phyloP scores from a whole-genome alignment of 2,113 vertebrate species.

The Macquaria ambigua region DNA sequence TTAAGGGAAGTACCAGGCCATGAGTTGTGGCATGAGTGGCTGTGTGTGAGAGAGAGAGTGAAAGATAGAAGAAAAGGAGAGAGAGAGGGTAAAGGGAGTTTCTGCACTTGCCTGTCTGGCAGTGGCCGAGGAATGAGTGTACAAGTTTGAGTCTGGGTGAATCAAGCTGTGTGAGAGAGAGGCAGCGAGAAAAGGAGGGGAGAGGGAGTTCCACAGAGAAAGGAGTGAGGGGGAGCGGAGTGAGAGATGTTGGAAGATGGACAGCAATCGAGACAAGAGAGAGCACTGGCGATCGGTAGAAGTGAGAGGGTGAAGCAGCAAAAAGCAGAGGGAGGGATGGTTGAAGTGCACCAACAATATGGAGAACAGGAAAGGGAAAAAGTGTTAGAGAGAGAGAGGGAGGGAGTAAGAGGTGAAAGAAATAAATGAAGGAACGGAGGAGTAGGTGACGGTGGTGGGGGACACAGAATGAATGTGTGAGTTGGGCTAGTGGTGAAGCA shows the following conservation, averaged over 20 bases:
- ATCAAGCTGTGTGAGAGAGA: conserved; percentile 51
- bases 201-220: conserved; percentile 53
- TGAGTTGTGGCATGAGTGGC: conserved; percentile 34
- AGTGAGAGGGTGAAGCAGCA: conserved; percentile 35
- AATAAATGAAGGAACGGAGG: conserved; percentile 59
- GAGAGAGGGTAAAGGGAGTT: conserved; percentile 50
- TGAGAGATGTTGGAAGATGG: conserved; percentile 49
- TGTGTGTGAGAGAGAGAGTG: conserved; percentile 19
- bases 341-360: conserved; percentile 54
- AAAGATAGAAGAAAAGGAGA: neutral
- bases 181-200: conserved; percentile 29
- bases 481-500: conserved; percentile 73
- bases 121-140: conserved; percentile 59
- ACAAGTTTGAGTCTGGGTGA: conserved; percentile 68
- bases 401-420: conserved; percentile 55
- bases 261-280: conserved; percentile 42
- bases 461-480: conserved; percentile 72
- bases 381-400: conserved; percentile 24
- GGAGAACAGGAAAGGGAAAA: conserved; percentile 47
- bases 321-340: conserved; percentile 36
- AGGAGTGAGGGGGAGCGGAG: conserved; percentile 37
- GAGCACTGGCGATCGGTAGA: conserved; percentile 20
- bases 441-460: conserved; percentile 57
- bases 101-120: conserved; percentile 74
- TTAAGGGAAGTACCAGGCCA: conserved; percentile 47